Evolutionary conservation across 2,113 vertebrate genomes (phyloP), one percentile per base, ranked within the genome.

Genomic region (Melanerpes aurifrons): DNA sequence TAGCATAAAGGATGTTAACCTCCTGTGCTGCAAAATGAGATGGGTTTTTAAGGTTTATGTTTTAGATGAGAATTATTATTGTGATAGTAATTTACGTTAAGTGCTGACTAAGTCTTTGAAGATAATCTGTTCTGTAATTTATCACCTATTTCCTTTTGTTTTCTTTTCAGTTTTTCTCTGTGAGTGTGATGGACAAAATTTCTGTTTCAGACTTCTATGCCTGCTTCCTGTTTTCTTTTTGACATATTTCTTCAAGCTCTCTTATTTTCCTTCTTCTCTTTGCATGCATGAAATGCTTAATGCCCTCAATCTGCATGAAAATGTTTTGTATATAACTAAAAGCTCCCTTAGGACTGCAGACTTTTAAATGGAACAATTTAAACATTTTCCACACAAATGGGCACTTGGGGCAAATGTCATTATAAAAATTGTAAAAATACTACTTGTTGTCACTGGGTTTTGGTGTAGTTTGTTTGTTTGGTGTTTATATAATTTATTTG

Each of bases 241-340:
- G 74, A 96, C 94, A 89, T 48, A 69, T 95, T 95, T 95, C 94
- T 96, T 88, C 57, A 72, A 95, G 82, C 77, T 88, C n/a, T 93
- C 90, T 87, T 69, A 77, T 82, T 45, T 76, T 61, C 37, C 24
- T 28, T 35, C 47, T 40, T 15, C 28, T 53, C 15, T 13, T 15
- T 92, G 19, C 11, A 75, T 86, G 93, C 86, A 74, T 85, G 88
- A 97, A 89, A 58, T 94, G 63, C 71, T 97, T 96, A 93, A 96
- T 96, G 91, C 92, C 91, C 80, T 96, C 80, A 92, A 93, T 95
- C 88, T 95, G 92, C 93, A 88, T 93, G 86, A 93, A 96, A 88
- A 71, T 86, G 85, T 91, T 96, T 92, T 86, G 93, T 96, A 47
- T 86, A 76, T 91, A 87, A 86, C 64, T 86, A 71, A 95, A 57